These are phyloP conservation scores for Drosophila anomalipes DNA, from an alignment of 2,888 invertebrate genomes.

Conservation along the genomic window DNA sequence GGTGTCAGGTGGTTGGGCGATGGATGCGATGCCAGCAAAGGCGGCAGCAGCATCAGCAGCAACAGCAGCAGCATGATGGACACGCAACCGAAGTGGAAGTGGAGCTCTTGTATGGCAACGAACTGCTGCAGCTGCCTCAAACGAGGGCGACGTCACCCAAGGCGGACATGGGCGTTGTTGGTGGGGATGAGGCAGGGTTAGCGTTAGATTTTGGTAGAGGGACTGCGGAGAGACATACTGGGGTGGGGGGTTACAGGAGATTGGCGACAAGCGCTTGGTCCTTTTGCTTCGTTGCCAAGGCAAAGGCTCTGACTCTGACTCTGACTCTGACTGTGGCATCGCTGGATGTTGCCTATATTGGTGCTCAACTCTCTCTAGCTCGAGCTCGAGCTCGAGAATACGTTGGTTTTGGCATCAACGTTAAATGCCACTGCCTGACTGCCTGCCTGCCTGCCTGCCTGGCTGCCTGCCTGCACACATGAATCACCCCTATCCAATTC, in stretches of 20 bases:
- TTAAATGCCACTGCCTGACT: slow-evolving; percentile 56
- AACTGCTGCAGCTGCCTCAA: slow-evolving; percentile 56
- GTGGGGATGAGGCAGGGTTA: slow-evolving; percentile 31
- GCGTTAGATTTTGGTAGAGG: slow-evolving; percentile 58
- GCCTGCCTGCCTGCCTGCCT: slow-evolving; percentile 12
- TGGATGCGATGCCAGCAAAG: slow-evolving; percentile 67
- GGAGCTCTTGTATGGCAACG: slow-evolving; percentile 63
- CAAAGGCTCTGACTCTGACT: slow-evolving; percentile 43
- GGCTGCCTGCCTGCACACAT: slow-evolving; percentile 49
- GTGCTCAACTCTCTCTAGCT: slow-evolving; percentile 43
- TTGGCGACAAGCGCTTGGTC: slow-evolving; percentile 42
- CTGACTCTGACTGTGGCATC: slow-evolving; percentile 48
- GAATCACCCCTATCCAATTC: slow-evolving; percentile 47
- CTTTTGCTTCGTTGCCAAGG: slow-evolving; percentile 45
- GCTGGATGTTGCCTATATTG: slow-evolving; percentile 50
- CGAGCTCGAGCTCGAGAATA: slow-evolving; percentile 74
- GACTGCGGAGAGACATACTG: slow-evolving; percentile 39
- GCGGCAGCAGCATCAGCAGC: slow-evolving; percentile 51
- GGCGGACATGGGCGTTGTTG: slow-evolving; percentile 66
- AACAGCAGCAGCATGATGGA: slow-evolving; percentile 65
- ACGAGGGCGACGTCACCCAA: slow-evolving; percentile 75
- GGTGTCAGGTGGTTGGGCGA: slow-evolving; percentile 82
- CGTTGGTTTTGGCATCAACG: slow-evolving; percentile 68
- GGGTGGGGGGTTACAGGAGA: slow-evolving; percentile 27
- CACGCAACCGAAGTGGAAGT: slow-evolving; percentile 64